Evolutionary conservation across 1,140 invertebrate genomes (phyloP).

Genomic region (Oscheius sp.): DNA sequence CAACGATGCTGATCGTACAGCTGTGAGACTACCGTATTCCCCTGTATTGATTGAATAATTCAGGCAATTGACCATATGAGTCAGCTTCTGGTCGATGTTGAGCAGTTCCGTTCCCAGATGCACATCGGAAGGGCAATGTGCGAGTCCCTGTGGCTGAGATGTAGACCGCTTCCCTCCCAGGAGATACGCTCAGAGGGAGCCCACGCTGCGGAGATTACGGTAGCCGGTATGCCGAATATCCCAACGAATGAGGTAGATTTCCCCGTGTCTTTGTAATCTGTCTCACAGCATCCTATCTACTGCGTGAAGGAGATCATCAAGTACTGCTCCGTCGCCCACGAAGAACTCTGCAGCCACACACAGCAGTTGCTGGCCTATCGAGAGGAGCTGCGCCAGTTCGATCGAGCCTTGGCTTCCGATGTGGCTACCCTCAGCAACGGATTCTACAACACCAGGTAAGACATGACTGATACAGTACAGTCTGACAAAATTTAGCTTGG

Average conservation of each 20-base stretch:
- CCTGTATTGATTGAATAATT: background rate
- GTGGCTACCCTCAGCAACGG: background rate
- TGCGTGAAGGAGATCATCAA: constrained; percentile 3
- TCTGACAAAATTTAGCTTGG: background rate
- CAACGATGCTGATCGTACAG: constrained; percentile 85
- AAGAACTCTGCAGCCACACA: constrained; percentile 28
- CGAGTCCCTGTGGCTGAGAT: constrained; percentile 25
- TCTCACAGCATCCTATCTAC: background rate
- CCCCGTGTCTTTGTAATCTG: background rate
- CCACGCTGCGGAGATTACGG: background rate
- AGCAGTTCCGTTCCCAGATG: constrained; percentile 3
- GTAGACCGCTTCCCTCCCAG: constrained; percentile 5
- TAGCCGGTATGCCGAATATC: background rate
- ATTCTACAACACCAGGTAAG: constrained; percentile 21
- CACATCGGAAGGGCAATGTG: constrained; percentile 65
- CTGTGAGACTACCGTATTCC: background rate
- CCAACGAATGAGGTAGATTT: background rate
- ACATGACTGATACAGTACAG: background rate
- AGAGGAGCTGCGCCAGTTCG: background rate
- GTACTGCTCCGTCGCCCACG: background rate
- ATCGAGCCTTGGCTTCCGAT: background rate
- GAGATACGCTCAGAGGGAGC: background rate
- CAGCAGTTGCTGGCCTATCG: constrained; percentile 21
- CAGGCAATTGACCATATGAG: background rate
- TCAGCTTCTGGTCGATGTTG: constrained; percentile 5